Base-by-base conservation (phyloP, 2,797 vertebrate genomes). In the Vultur gryphus region DNA sequence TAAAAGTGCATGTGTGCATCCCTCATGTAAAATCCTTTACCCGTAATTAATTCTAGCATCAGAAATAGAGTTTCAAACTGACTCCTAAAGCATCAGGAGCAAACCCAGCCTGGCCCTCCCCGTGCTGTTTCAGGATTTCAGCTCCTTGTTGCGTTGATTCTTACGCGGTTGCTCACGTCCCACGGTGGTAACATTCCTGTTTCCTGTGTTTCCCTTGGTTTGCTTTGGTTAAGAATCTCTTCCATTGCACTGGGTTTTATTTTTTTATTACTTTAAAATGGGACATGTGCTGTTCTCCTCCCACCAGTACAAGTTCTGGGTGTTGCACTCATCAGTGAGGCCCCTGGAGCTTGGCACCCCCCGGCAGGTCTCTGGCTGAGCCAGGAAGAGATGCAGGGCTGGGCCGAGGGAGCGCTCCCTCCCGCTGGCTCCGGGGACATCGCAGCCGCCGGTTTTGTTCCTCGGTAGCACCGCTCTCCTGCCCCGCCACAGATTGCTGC, bases 151-250 rank as follows among this genome's bases (percentile, higher is more conserved):
- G 51, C 31, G 46, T 82, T 16, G 16, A 6, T 67, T 46, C 46
- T 51, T 29, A 4, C 0, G 0, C 18, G 43, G 29, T 24, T 85
- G 48, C 7, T 54, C 61, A 16, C 0, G 0, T 58, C 66, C 54
- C 21, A 0, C 2, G 10, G 15, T 21, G 33, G 26, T 17, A 57
- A 28, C 13, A 4, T 54, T 66, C 10, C 75, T 6, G 7, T 28
- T 64, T 58, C 35, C 66, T 21, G 41, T 2, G 9, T 23, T 64
- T 39, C 37, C 29, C 17, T 39, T 35, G 20, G 6, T 55, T 80
- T 93, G 33, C 73, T 46, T 66, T 46, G 51, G 35, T 33, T 44
- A 37, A 75, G 69, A 41, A 81, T 62, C 24, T 77, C 33, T 55
- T 87, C 31, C 15, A 15, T 52, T 33, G 37, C 66, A 10, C 20